Evolutionary conservation across 2,888 invertebrate species (phyloP).

Genomic region (Camptogramma bilineatum): DNA sequence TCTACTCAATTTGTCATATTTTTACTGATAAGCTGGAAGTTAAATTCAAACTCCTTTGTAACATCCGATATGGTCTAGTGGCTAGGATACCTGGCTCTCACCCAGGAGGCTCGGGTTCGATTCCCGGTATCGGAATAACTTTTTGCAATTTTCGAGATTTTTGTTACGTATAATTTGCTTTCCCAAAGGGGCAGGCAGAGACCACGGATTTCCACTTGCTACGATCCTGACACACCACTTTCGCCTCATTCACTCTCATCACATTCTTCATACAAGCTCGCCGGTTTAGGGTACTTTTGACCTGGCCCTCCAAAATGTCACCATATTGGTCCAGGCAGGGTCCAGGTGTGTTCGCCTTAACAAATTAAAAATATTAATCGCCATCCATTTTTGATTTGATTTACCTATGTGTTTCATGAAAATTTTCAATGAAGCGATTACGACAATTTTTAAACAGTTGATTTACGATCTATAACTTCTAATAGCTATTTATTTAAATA

Average conservation of each 20-base stretch:
- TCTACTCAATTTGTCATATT: neutral
- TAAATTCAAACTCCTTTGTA: neutral
- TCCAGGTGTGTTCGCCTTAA: too few species aligned
- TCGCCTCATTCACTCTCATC: too few species aligned
- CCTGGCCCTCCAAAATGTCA: too few species aligned
- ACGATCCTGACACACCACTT: too few species aligned
- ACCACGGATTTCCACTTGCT: too few species aligned
- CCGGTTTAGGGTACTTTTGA: too few species aligned
- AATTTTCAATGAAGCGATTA: constrained; percentile 8
- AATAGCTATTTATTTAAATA: constrained; percentile 12
- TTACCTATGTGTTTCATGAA: neutral
- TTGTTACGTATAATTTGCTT: too few species aligned
- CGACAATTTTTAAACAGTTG: constrained; percentile 3
- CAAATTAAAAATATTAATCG: neutral
- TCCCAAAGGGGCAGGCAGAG: too few species aligned
- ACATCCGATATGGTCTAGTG: constrained; percentile 86
- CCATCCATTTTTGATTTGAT: neutral
- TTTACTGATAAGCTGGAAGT: neutral
- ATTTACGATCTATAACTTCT: constrained; percentile 4
- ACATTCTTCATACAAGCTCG: too few species aligned
- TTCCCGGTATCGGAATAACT: constrained; percentile 84
- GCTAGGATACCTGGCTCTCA: constrained; percentile 90
- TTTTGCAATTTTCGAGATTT: constrained; percentile 29
- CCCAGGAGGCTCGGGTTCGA: constrained; percentile 88
- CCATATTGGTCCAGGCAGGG: too few species aligned